A percentile compares a stretch with the other conserved stretches of the same genome.
Conservation (phyloP, 2,797 vertebrate genomes). For the Silurus lanzhouensis region DNA sequence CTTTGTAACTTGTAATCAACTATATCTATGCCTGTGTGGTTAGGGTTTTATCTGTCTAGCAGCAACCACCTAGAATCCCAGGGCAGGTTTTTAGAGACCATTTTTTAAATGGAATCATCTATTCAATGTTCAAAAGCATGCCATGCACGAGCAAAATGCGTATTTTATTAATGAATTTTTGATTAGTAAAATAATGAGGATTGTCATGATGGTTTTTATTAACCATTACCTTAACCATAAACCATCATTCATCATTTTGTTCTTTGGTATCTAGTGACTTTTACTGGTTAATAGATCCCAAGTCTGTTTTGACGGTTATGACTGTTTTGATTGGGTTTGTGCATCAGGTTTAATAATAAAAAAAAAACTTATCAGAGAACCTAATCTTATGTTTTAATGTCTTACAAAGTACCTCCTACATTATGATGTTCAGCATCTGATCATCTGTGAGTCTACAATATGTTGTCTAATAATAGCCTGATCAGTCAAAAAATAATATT, state of each 20-base stretch:
- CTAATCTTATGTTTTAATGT: neutral
- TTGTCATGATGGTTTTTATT: neutral
- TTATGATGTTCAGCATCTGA: neutral
- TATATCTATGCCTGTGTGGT: neutral
- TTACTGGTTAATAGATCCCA: neutral
- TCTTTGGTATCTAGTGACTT: neutral
- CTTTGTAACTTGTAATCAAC: neutral
- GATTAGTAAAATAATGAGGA: neutral
- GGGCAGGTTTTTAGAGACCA: neutral
- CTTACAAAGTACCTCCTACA: neutral
- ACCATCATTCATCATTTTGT: too few relatives aligned
- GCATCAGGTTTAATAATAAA: neutral
- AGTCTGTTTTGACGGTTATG: conserved; percentile 5
- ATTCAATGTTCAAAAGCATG: neutral
- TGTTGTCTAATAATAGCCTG: neutral
- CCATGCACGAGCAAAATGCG: neutral
- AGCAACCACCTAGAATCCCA: neutral
- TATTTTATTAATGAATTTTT: neutral
- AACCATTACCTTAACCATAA: too few relatives aligned
- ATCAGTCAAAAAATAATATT: neutral
- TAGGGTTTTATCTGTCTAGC: neutral
- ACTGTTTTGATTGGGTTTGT: neutral
- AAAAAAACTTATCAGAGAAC: neutral
- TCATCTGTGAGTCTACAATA: neutral
- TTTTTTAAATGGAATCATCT: too few relatives aligned